Conservation (phyloP, 2,113 vertebrate species). For the Crypturellus undulatus region DNA sequence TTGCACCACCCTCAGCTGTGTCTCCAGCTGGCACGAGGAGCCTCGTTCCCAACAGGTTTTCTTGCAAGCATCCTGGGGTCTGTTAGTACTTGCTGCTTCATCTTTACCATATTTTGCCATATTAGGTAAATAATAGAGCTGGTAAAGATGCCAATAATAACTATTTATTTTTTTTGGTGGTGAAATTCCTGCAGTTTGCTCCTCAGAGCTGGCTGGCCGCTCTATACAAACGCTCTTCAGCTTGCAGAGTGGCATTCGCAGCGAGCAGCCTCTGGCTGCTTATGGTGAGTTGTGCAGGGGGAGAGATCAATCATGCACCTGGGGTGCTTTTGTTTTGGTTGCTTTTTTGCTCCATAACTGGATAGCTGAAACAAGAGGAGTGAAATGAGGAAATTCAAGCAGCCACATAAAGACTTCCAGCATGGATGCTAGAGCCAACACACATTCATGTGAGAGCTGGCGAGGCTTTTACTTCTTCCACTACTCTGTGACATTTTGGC, state of each 20-base stretch:
- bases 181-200: slow-evolving; percentile 12
- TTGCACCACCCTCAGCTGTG: neutral
- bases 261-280: neutral
- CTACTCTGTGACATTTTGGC: slow-evolving; percentile 30
- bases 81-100: neutral
- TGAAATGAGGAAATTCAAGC: slow-evolving; percentile 53
- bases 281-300: neutral
- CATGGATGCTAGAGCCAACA: slow-evolving; percentile 16
- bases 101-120: neutral
- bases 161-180: neutral
- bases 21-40: neutral
- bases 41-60: neutral
- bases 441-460: slow-evolving; percentile 30
- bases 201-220: neutral
- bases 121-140: neutral
- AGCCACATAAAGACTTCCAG: slow-evolving; percentile 36
- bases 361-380: slow-evolving; percentile 49
- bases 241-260: neutral
- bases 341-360: neutral
- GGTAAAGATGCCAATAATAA: neutral
- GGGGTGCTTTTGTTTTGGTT: slow-evolving; percentile 33
- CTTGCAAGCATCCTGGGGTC: fast-evolving
- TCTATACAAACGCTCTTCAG: neutral
- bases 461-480: neutral
- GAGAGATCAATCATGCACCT: neutral